Base-by-base conservation (phyloP, 1,140 invertebrate genomes). In the Vollenhovia emeryi region DNA sequence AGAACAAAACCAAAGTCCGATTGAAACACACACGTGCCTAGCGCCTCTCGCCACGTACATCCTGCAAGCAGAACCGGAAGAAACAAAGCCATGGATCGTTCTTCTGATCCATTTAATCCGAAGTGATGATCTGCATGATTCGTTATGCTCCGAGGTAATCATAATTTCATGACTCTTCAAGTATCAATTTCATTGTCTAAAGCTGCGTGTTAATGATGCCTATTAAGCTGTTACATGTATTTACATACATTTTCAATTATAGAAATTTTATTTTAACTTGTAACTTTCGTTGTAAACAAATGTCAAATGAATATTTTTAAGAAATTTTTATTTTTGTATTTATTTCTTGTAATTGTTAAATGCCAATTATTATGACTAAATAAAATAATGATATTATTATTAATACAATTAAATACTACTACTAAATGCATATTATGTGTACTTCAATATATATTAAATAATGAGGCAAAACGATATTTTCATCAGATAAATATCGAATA, bases 1-100 rank as follows among this genome's bases (percentile, higher is more conserved):
- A 98, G 96, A 91, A 96, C 97, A 95, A 98, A 98, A 92, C 97
- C 97, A 93, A 98, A 98, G 94, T 98, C 97, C 90, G 97, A 98
- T 94, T 98, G 97, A 94, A 98, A 96, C 85, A 98, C 97, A 95
- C 98, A 98, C 89, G 97, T 97, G 91, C 96, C 96, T 92, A 93
- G 84, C 79, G 93, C 90, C 91, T 94, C 92, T 87, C 93, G 93
- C 94, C 94, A 95, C 84, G 94, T 94, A 89, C 93, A 94, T 85
- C 93, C 94, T 95, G 95, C 91, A 95, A 95, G 91, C 93, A 94
- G 92, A 94, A 87, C 88, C 91, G 89, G 93, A 93, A 71, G 84
- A 76, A 87, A 90, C 75, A 88, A 85, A 73, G 84, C 87, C 64
- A 88, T 89, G 87, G 83, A 89, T 86, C 87, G 55, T 84, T 76